Conservation (phyloP, 37 sponge, comb jelly and placozoan species). For the Chondrosia reniformis region DNA sequence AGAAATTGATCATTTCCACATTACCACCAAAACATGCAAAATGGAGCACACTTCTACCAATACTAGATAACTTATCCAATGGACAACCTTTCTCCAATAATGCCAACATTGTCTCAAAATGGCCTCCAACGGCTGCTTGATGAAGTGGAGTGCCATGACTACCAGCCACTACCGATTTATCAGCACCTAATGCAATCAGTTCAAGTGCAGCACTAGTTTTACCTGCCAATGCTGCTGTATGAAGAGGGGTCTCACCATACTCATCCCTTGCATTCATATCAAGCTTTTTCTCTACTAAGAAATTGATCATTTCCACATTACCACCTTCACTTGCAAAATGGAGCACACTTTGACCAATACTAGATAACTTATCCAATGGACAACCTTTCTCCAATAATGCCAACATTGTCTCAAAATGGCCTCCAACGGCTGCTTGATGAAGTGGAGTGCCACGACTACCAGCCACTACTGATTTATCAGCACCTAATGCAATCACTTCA, state of each 20-base stretch:
- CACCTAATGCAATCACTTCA: neutral
- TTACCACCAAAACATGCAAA: too few relatives aligned
- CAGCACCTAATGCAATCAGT: neutral
- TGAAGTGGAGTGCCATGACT: neutral
- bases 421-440: neutral
- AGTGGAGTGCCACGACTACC: neutral
- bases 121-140: neutral
- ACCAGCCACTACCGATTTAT: neutral
- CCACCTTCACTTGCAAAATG: neutral
- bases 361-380: neutral
- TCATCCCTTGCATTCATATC: neutral
- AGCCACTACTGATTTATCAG: neutral
- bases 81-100: neutral
- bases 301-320: neutral
- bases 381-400: constrained; percentile 1
- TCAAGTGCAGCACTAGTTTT: neutral
- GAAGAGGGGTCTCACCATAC: neutral
- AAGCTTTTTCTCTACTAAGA: neutral
- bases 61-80: too few relatives aligned
- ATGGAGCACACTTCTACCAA: too few relatives aligned
- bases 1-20: too few relatives aligned
- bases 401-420: neutral
- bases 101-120: neutral
- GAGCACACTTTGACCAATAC: neutral
- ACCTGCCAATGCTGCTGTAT: neutral